Base-by-base conservation (phyloP, 2,113 vertebrate genomes). In the Campylomormyrus numenius region DNA sequence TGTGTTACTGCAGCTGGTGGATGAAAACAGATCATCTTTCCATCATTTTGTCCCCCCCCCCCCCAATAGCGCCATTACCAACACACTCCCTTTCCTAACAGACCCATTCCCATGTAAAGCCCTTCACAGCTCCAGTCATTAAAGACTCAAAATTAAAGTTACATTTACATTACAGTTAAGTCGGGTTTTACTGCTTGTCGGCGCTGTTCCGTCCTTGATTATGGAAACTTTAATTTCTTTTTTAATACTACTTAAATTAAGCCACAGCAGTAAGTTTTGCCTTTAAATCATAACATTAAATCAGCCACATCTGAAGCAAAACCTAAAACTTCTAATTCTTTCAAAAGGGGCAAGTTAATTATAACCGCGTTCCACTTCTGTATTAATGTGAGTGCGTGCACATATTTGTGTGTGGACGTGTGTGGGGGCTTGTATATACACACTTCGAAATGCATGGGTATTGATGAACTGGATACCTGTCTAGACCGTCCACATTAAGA, bases 251-350 rank as follows among this genome's bases (percentile, higher is more conserved):
- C 52, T 27, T 85, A 85, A 85, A 89, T 85, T 56, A 52, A 85
- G 53, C 50, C 77, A 85, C 35, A 85, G 56, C 39, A 85, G 35
- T 48, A 27, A 46, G 35, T 53, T 89, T 46, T 52, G 77, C 21
- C 35, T 58, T 62, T 89, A 89, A 85, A 89, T 85, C 49, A 84
- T 56, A 84, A 39, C 89, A 85, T 88, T 88, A 88, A 45, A 88
- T 88, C 9, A 66, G 21, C 3, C 4, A 49, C 83, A 56, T 49
- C 50, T 62, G 31, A 89, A 85, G 11, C 80, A 89, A 85, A 42
- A 58, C 80, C 62, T 11, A 35, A 42, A 66, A 62, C 80, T 53
- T 89, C 39, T 85, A 27, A 27, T 85, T 48, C 52, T 45, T n/a
- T 48, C 39, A 85, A 85, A 89, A 85, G 11, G 58, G 39, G 39